Evolutionary conservation across 2,113 vertebrate genomes (phyloP).

Genomic region (Montifringilla adamsi): DNA sequence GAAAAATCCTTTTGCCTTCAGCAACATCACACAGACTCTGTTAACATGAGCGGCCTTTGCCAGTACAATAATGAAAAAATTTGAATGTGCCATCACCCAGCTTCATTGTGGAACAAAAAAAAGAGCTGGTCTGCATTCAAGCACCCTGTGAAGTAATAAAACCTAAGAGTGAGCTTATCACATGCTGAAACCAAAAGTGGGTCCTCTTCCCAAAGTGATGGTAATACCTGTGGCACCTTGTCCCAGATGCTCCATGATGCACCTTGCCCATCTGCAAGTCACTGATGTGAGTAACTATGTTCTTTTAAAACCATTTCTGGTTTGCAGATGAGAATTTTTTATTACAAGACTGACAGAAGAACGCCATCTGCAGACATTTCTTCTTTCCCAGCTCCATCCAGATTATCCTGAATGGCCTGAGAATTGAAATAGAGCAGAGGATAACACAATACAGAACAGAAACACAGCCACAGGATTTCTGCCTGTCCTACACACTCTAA

Average conservation of each 20-base stretch:
- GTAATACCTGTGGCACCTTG: background rate
- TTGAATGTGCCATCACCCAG: rapidly evolving
- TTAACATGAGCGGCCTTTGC: background rate
- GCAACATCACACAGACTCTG: background rate
- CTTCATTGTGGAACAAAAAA: background rate
- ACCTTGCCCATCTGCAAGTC: background rate
- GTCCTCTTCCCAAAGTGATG: background rate
- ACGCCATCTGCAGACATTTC: background rate
- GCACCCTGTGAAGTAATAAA: background rate
- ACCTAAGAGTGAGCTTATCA: background rate
- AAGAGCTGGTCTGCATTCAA: background rate
- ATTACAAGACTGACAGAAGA: background rate
- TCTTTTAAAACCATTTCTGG: background rate
- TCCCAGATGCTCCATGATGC: background rate
- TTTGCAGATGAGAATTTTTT: background rate
- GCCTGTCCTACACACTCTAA: background rate
- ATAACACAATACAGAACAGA: background rate
- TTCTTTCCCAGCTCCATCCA: background rate
- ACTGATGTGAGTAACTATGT: background rate
- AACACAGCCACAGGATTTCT: background rate
- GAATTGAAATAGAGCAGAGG: background rate
- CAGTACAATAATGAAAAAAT: background rate
- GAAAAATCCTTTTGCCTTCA: background rate
- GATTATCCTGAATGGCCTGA: background rate
- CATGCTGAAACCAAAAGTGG: background rate